Percentiles rank a stretch among this genome's conserved stretches.
phyloP scores from a whole-genome alignment of 2,888 invertebrate species.

The Priocnemis perturbator region DNA sequence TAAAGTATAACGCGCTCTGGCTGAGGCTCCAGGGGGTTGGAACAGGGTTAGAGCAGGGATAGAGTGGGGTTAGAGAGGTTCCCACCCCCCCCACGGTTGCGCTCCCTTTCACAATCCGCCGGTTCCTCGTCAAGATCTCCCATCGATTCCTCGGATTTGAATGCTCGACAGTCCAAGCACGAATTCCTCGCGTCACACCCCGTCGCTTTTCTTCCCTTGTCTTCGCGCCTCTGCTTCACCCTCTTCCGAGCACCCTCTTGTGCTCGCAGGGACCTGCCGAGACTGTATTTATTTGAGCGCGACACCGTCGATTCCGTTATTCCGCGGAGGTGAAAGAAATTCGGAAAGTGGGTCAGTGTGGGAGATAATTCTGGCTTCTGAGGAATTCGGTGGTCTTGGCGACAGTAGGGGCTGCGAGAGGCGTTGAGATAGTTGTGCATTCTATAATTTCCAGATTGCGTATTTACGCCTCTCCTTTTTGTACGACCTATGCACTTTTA shows the following conservation, averaged over 20 bases:
- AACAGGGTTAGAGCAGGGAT: too few species aligned
- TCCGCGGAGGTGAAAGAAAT: too few species aligned
- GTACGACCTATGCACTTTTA: too few species aligned
- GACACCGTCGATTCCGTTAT: too few species aligned
- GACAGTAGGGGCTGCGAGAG: too few species aligned
- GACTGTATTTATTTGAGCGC: too few species aligned
- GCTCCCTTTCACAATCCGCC: slow-evolving; percentile 15
- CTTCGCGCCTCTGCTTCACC: slow-evolving; percentile 26
- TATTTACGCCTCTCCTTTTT: too few species aligned
- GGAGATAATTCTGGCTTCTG: slow-evolving; percentile 18
- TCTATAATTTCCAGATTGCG: too few species aligned
- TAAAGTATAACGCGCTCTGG: slow-evolving; percentile 33
- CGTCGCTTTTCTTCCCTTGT: slow-evolving; percentile 43
- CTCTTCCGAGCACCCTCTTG: neutral
- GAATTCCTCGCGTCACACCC: slow-evolving; percentile 58
- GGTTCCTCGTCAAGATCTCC: slow-evolving; percentile 31
- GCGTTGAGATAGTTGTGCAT: too few species aligned
- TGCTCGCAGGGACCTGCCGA: neutral
- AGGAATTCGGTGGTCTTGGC: neutral
- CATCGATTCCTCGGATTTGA: slow-evolving; percentile 61
- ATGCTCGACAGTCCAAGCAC: slow-evolving; percentile 58
- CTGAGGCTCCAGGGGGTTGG: neutral
- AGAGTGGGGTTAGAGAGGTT: neutral
- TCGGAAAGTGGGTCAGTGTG: neutral
- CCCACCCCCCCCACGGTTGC: neutral